Base-by-base conservation (phyloP, 2,888 invertebrate species). In the Pelosia muscerda region DNA sequence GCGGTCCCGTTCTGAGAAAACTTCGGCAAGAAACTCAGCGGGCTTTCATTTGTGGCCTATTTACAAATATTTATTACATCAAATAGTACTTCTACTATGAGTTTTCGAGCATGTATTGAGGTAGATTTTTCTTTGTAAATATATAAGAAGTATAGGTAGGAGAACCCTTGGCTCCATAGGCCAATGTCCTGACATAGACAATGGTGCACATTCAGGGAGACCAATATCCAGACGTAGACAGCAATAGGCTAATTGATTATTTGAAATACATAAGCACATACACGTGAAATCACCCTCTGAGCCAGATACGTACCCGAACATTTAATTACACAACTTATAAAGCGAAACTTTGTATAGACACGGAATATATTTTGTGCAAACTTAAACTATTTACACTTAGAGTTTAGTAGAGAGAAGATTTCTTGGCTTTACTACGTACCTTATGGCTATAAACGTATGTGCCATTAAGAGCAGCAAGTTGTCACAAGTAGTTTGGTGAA, bases 391-490 rank as follows among this genome's bases (percentile, higher is more conserved):
- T 66, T 54, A 23, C 54, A 60, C 53, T 60, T 60, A 25, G n/a
- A 54, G 54, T 60, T 23, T 54, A 53, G 31, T 59, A 65, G 23
- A 38, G 38, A 54, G 60, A 55, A 42, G 61, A 42, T 66, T 61
- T 49, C 61, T 42, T 42, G 28, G 38, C 56, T 66, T 66, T 56
- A 66, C 55, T 25, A 38, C 56, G 42, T 61, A 62, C 55, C 61
- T 61, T 62, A 62, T 26, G 66, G 62, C 65, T 69, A 55, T 69
- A 69, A 72, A 56, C 69, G 68, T 68, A 72, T 73, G 69, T 68
- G 60, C 74, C 69, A 69, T 69, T 76, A 77, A 73, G 73, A 28
- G 63, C 76, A 68, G 55, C 15, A 59, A 78, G 74, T 79, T 79
- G 68, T 74, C 68, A 74, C 61, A 76, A 78, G 71, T 73, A 72